phyloP scores from a whole-genome alignment of 2,888 invertebrate genomes.

The Resseliella maxima region DNA sequence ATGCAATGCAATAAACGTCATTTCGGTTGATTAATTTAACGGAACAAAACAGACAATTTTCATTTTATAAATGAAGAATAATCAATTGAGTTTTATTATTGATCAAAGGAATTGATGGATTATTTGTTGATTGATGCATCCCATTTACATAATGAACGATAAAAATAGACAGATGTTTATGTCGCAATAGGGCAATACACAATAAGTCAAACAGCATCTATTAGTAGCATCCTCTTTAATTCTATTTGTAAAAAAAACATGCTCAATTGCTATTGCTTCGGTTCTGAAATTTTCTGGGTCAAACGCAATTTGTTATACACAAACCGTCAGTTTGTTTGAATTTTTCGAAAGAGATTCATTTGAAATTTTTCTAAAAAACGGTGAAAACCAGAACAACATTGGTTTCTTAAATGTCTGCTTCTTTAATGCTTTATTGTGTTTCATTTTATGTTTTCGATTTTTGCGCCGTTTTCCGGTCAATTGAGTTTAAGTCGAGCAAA shows the following conservation, averaged over 20 bases:
- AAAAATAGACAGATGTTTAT: not conserved
- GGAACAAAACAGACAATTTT: too few relatives aligned
- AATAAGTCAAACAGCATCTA: not conserved
- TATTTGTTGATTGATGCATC: slow-evolving; percentile 3
- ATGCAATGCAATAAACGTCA: not conserved
- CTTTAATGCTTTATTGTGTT: too few relatives aligned
- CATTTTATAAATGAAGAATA: not conserved
- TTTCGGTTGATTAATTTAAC: not conserved
- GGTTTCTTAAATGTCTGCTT: not conserved
- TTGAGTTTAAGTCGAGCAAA: not conserved
- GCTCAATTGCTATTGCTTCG: not conserved
- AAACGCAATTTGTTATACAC: not conserved
- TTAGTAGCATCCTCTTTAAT: slow-evolving; percentile 19
- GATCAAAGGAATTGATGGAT: not conserved
- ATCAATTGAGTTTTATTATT: not conserved
- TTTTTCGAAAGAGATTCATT: not conserved
- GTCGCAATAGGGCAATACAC: not conserved
- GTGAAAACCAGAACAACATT: not conserved
- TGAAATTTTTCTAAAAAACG: too few relatives aligned
- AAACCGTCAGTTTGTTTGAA: not conserved
- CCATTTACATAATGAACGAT: slow-evolving; percentile 22
- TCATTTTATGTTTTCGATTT: not conserved
- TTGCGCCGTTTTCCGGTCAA: slow-evolving; percentile 27
- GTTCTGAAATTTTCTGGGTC: not conserved
- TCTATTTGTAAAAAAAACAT: slow-evolving; percentile 23